phyloP scores from a whole-genome alignment of 2,888 invertebrate species.

The Frankliniella fusca region DNA sequence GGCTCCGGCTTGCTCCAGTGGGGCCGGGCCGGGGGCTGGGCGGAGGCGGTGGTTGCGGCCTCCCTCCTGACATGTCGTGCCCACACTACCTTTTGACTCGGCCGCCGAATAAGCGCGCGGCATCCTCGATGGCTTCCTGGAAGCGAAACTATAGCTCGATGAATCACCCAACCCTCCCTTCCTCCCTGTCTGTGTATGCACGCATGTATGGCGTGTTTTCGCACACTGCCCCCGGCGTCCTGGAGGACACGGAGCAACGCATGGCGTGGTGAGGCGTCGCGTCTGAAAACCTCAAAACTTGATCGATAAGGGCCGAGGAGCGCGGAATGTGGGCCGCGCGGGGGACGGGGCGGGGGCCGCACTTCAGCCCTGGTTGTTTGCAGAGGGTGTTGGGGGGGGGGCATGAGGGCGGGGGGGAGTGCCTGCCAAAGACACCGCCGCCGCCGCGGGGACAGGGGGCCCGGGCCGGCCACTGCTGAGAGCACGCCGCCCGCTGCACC shows the following conservation, averaged over 20 bases:
- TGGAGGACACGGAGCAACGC: too few relatives aligned
- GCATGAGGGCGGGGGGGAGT: not conserved
- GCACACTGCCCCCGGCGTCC: too few relatives aligned
- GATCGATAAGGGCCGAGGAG: not conserved
- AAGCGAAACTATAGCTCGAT: not conserved
- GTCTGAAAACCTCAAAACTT: too few relatives aligned
- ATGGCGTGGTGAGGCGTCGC: too few relatives aligned
- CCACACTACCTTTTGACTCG: not conserved
- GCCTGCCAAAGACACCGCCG: not conserved
- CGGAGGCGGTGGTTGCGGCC: not conserved
- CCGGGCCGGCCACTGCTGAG: not conserved
- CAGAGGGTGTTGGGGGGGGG: not conserved
- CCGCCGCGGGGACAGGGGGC: not conserved
- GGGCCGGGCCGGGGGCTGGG: not conserved
- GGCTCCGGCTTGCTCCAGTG: not conserved
- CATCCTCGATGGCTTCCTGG: constrained; percentile 14
- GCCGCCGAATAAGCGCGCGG: not conserved
- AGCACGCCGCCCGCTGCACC: not conserved
- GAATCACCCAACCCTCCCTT: not conserved
- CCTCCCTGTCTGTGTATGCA: not conserved
- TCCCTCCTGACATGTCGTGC: not conserved
- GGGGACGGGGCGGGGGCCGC: too few relatives aligned
- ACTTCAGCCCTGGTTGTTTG: not conserved
- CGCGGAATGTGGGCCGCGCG: not conserved
- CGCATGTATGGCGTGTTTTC: not conserved